Base-by-base conservation (phyloP, 2,888 invertebrate genomes). In the Machimus atricapillus region DNA sequence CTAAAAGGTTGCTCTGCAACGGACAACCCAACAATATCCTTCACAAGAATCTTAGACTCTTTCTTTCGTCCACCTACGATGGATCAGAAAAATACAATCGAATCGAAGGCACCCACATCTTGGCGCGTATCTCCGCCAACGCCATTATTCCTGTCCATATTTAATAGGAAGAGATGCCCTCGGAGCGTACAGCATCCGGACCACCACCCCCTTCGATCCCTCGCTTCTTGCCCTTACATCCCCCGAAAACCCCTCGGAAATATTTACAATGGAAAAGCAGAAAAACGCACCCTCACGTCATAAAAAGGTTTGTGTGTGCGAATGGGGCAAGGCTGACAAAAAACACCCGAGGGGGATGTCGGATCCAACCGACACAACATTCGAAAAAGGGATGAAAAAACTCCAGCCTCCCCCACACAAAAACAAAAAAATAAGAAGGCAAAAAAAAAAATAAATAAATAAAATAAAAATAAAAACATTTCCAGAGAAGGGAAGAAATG, bases 281-380 rank as follows among this genome's bases (percentile, higher is more conserved):
- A 83, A 83, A 83, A 83, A 83, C 83, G 83, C 83, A 83, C 83
- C 83, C 83, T 73, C 83, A 40, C 66, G 40, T 73, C 83, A 73
- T 83, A 83, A 83, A 83, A 83, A 83, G 66, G 4, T 66, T 66
- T 40, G 23, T 83, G 83, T 83, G 83, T 83, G 83, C 43, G 83
- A 83, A 83, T 23, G 46, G 46, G 66, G 83, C 34, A 46, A 66
- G 66, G 16, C 40, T 19, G 9, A 83, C 66, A 83, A 83, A 83
- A 83, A 83, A 66, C 83, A 46, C 73, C 83, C 83, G 43, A 73
- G 83, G 83, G 83, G 83, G 73, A 58, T 19, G 83, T 23, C 12
- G 40, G 40, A 66, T 66, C 40, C 31, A 66, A 23, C 66, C 27
- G 27, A 52, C 56, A 56, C 66, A 66, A 40, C 83, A 66, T 83